Base-by-base conservation (phyloP, 35 echinoderm and acorn worm species). In the Strongylocentrotus purpuratus region DNA sequence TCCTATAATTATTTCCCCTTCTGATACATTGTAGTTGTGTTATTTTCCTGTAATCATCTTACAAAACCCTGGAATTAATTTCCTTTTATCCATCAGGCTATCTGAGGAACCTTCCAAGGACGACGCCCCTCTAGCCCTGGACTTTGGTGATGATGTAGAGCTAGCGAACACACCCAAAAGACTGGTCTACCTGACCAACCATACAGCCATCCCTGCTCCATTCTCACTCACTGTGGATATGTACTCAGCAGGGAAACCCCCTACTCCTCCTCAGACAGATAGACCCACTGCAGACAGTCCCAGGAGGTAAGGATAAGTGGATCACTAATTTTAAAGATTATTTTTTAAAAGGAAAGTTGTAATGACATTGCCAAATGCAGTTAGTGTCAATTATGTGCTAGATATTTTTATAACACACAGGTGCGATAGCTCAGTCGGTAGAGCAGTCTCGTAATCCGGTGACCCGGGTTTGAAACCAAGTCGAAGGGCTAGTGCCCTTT, bases 161-260 rank as follows among this genome's bases (percentile, higher is more conserved):
- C 48, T 99, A 13, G 95, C 96, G 17, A 89, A 85, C 92, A 94
- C 95, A 14, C 94, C 96, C 15, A 99, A 94, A 47, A 78, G 94
- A 33, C 58, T 95, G 9, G 33, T 99, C 0, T 48, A 85, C 31
- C 95, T 99, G 33, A 97, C 88, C 33, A 99, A 99, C 88, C 96
- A 99, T 59, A 98, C 98, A 85, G 98, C 98, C 71, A 99, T 99
- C 45, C 86, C 94, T 94, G 97, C 98, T 25, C 96, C 98, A 25
- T 99, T 95, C 93, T 95, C 95, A 55, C 96, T 99, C 58, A 87
- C 46, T 31, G 95, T 99, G 14, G 96, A 97, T 85, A 95, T 88
- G 10, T 98, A 97, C 86, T 32, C 86, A 14, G 97, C 98, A 9
- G 97, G 97, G 9, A 99, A 99, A 93, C 98, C 98, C 31, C 98